Evolutionary conservation across 2,888 invertebrate genomes (phyloP), one percentile per base, ranked within the genome.

Genomic region (Craniophora ligustri): DNA sequence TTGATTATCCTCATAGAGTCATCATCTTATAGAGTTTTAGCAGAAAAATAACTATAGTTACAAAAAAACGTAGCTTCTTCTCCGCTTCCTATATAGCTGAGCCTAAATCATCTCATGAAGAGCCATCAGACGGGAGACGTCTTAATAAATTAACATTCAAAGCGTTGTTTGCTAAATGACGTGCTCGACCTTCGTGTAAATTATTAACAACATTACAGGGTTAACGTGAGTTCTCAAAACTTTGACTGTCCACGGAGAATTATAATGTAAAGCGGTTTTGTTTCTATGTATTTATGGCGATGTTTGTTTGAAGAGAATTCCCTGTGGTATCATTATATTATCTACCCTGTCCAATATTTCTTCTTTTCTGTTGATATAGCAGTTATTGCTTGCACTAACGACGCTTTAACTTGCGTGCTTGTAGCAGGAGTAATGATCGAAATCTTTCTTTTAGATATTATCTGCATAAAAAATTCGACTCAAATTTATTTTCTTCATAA

Each of bases 81-180:
- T 1, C 26, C 26, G 42, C 54, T 62, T 8, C 11, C 11, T 26
- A 16, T 31, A 8, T 21, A 28, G 10, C 59, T 10, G 1, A 13
- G 13, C 15, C 19, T 6, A 26, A 23, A 49, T 19, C 31, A 36
- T 30, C 16, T 32, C 58, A 46, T 58, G 50, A 46, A 51, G 48
- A 15, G 39, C 56, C 70, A 69, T 59, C 73, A 62, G 19, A 36
- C 15, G 59, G 32, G 26, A 61, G 57, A 72, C 55, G 56, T 62
- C 71, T 72, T 72, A 69, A 72, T 72, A 72, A 72, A 71, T 71
- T 66, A 71, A 62, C 66, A 71, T 71, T 71, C 70, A 72, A 53
- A 62, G 40, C 70, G 70, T 53, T 69, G 56, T 69, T 62, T 49
- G 42, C 56, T 55, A 57, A 71, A 71, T 59, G 69, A 69, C 62